phyloP scores from a whole-genome alignment of 2,888 invertebrate species.

The Penaeus monodon region DNA sequence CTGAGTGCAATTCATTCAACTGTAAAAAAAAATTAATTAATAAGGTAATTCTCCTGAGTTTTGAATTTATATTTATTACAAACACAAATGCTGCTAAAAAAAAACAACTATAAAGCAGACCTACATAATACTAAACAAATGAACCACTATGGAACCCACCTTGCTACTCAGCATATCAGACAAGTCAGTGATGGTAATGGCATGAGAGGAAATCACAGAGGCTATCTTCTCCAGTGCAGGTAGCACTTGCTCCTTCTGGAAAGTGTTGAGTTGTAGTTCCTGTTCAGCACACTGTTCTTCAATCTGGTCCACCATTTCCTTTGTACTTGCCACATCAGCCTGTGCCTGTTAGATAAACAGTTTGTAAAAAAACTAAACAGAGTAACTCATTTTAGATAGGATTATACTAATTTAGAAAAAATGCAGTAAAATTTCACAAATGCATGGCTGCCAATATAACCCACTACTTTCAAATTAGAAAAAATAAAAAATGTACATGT shows the following conservation, averaged over 20 bases:
- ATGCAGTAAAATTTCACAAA: too few relatives aligned
- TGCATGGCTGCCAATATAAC: too few relatives aligned
- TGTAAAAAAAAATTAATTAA: background rate
- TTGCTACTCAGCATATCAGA: slow-evolving; percentile 10
- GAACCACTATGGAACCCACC: background rate
- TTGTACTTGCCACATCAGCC: background rate
- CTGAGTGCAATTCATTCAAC: background rate
- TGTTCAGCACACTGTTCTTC: slow-evolving; percentile 4
- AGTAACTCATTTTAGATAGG: too few relatives aligned
- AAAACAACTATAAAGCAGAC: too few relatives aligned
- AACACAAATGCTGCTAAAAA: background rate
- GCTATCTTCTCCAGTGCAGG: slow-evolving; percentile 32
- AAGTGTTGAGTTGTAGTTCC: background rate
- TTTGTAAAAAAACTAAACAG: too few relatives aligned
- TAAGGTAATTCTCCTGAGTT: too few relatives aligned
- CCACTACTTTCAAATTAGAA: too few relatives aligned
- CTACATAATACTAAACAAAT: too few relatives aligned
- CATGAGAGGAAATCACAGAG: slow-evolving; percentile 20
- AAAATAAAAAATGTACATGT: too few relatives aligned
- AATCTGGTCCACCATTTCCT: background rate
- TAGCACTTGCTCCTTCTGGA: background rate
- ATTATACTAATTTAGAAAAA: too few relatives aligned
- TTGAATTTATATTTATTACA: too few relatives aligned
- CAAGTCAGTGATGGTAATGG: slow-evolving; percentile 7
- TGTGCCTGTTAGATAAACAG: slow-evolving; percentile 8